Evolutionary conservation across 2,113 vertebrate genomes (phyloP).

Genomic region (Myrmophylax atrothorax): DNA sequence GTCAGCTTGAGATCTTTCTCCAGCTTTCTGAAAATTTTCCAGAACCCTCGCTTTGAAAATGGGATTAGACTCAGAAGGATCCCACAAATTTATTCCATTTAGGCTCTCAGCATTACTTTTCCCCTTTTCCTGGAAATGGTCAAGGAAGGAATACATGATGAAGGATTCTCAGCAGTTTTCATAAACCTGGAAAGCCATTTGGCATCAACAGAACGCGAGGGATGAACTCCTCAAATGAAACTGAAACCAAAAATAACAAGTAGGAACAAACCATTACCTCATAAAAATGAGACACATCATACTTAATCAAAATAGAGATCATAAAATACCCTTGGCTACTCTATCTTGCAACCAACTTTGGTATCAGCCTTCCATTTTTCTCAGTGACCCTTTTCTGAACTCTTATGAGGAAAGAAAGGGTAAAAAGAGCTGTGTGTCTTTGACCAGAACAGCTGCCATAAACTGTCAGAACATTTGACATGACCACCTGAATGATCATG

Average conservation of each 20-base stretch:
- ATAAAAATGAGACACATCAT: not conserved
- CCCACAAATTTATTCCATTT: not conserved
- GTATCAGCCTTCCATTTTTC: not conserved
- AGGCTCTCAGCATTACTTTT: not conserved
- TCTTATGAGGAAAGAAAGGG: not conserved
- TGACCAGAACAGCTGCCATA: not conserved
- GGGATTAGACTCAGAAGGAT: not conserved
- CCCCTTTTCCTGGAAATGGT: not conserved
- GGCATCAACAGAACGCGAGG: not conserved
- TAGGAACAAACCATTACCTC: not conserved
- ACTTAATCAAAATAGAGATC: not conserved
- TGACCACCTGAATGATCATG: not conserved
- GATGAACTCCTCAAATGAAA: not conserved
- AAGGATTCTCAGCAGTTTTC: not conserved
- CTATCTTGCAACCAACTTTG: not conserved
- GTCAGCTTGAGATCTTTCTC: not conserved
- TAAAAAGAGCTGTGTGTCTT: not conserved
- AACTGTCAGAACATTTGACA: not conserved
- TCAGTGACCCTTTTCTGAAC: not conserved
- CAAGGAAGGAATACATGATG: not conserved
- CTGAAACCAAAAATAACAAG: not conserved
- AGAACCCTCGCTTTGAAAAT: not conserved
- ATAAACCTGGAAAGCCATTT: not conserved
- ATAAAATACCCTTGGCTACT: not conserved
- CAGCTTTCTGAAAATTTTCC: not conserved